Base-by-base conservation (phyloP, 2,113 vertebrate species). In the Silurus meridionalis region DNA sequence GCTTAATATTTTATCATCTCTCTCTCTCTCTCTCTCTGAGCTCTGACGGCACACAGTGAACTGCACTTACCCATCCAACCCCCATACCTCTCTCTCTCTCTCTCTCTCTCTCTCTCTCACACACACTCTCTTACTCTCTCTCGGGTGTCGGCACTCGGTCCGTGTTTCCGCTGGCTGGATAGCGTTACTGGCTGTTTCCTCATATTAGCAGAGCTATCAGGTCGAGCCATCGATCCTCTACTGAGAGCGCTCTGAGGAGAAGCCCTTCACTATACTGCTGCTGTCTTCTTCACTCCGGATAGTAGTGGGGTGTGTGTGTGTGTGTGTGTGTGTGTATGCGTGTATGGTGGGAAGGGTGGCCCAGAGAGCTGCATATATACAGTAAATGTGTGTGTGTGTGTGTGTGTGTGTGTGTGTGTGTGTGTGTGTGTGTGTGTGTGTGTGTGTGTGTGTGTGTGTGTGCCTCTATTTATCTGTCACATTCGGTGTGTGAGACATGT, bases 1-100 rank as follows among this genome's bases (percentile, higher is more conserved):
- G 85, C 92, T 94, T 93, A 93, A 92, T 92, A 94, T 94, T 93
- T 93, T 89, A 91, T 93, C 87, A 91, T 94, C 93, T 92, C 92
- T 93, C 94, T 94, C 90, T 87, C 92, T 57, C 55, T 57, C 55
- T 94, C 37, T 37, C 93, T 92, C 92, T 93, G 82, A 60, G 91
- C 93, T 86, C 82, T 81, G 83, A 80, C 60, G 52, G 80, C 81
- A 93, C 93, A 90, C n/a, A 63, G 72, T 72, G 17, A 67, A 60
- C 74, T 82, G 37, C 21, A 80, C 83, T 80, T 80, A n/a, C 75
- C 25, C 83, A n/a, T 66, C 52, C 75, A 72, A 60, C 57, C 82
- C 53, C 28, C 48, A 53, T 55, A 48, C 58, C 78, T 52, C 25
- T 77, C 28, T 8, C 53, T 8, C 6, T 37, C 58, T 52, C 60